Conservation (phyloP, 2,113 vertebrate species). For the Hiodon alosoides region DNA sequence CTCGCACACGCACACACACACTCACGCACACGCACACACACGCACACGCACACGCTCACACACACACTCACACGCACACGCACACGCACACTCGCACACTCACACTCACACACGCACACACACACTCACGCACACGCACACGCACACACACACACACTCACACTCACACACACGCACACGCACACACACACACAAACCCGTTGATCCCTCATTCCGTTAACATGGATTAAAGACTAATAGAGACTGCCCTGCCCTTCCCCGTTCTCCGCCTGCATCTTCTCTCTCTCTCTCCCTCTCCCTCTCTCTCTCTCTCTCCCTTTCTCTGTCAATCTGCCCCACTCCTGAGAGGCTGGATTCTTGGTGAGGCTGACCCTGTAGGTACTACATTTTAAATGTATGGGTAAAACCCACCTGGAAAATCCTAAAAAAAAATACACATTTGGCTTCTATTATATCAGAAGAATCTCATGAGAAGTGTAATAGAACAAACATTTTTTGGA, state of each 20-base stretch:
- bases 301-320: neutral
- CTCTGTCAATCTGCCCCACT: neutral
- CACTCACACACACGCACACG: neutral
- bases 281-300: neutral
- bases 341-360: neutral
- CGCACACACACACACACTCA: neutral
- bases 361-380: neutral
- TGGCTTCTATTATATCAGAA: too few relatives aligned
- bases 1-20: neutral
- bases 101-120: neutral
- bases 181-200: neutral
- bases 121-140: neutral
- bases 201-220: neutral
- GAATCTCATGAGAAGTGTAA: too few relatives aligned
- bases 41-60: too few relatives aligned
- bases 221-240: conserved; percentile 18
- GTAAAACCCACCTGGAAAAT: neutral
- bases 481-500: too few relatives aligned
- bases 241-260: neutral
- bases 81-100: too few relatives aligned
- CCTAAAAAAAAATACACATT: too few relatives aligned
- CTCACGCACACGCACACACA: too few relatives aligned
- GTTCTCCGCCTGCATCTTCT: neutral
- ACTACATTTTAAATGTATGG: neutral
- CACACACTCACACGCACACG: too few relatives aligned